Percentiles rank a stretch among this genome's conserved stretches.
Conservation (phyloP, 2,888 invertebrate genomes). For the Neelides folsomi region DNA sequence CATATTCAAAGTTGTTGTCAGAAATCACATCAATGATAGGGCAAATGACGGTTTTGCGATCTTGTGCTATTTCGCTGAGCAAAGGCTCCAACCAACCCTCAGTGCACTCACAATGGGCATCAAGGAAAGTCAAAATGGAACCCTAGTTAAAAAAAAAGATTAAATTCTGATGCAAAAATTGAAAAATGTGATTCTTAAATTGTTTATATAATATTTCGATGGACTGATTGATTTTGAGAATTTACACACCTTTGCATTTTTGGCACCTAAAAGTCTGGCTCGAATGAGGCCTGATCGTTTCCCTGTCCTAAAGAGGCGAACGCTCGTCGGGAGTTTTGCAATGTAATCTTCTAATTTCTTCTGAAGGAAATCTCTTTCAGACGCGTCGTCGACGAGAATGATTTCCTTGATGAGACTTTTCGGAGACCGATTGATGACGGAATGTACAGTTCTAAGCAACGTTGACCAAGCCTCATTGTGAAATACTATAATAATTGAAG, state of each 20-base stretch:
- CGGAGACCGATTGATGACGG: conserved; percentile 91
- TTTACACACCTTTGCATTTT: conserved; percentile 46
- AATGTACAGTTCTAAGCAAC: conserved; percentile 62
- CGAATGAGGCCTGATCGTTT: conserved; percentile 90
- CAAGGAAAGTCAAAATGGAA: conserved; percentile 87
- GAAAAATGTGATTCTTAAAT: neutral
- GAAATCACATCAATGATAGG: conserved; percentile 98
- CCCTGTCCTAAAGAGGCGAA: conserved; percentile 75
- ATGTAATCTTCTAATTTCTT: conserved; percentile 79
- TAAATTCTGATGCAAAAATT: neutral
- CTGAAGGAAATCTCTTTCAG: conserved; percentile 84
- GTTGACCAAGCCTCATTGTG: conserved; percentile 99
- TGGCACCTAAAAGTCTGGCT: conserved; percentile 85
- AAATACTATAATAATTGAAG: conserved; percentile 95
- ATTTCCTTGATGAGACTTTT: conserved; percentile 75
- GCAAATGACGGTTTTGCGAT: conserved; percentile 86
- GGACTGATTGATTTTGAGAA: too few relatives aligned
- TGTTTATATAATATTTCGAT: too few relatives aligned
- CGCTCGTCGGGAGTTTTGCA: conserved; percentile 67
- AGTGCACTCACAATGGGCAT: conserved; percentile 96
- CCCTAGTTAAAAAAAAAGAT: conserved; percentile 48
- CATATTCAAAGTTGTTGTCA: conserved; percentile 97
- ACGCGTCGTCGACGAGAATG: conserved; percentile 94
- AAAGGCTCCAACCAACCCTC: conserved; percentile 98
- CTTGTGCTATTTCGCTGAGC: conserved; percentile 75